Evolutionary conservation across 2,797 vertebrate species (phyloP).

Genomic region (Catostomus latipinnis): DNA sequence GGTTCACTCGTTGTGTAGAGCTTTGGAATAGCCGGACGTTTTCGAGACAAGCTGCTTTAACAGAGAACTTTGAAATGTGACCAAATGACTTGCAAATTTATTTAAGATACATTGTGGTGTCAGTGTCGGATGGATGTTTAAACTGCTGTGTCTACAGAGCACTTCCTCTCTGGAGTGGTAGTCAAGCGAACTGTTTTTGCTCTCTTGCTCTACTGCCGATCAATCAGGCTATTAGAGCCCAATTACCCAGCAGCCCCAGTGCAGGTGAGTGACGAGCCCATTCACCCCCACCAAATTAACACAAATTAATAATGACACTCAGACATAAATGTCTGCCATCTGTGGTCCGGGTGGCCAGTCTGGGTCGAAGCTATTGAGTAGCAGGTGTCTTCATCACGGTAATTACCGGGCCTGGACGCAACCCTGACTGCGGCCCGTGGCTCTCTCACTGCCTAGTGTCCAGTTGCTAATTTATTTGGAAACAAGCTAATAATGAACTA

Average conservation of each 20-base stretch:
- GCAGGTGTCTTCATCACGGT: conserved; percentile 83
- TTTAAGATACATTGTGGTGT: conserved; percentile 25
- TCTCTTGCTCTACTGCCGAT: conserved; percentile 64
- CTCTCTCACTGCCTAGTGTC: conserved; percentile 68
- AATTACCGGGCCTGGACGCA: conserved; percentile 80
- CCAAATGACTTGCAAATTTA: conserved; percentile 23
- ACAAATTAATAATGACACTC: conserved; percentile 86
- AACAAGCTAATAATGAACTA: conserved; percentile 80
- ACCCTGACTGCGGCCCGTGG: conserved; percentile 67
- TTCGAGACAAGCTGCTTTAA: not conserved
- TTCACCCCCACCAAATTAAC: conserved; percentile 76
- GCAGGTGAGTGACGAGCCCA: conserved; percentile 82
- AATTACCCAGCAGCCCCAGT: conserved; percentile 78
- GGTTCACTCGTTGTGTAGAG: not conserved
- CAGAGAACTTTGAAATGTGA: conserved; percentile 6
- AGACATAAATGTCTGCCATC: conserved; percentile 83
- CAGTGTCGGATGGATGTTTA: conserved; percentile 16
- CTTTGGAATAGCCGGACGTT: not conserved
- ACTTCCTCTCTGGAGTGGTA: conserved; percentile 1
- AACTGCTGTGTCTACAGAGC: conserved; percentile 16
- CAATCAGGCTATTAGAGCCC: conserved; percentile 87
- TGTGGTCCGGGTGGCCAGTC: conserved; percentile 79
- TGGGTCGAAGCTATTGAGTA: conserved; percentile 85
- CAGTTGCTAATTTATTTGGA: conserved; percentile 85
- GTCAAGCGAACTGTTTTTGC: conserved; percentile 17